phyloP scores from a whole-genome alignment of 2,113 vertebrate genomes.

The zebrafish (Danio rerio) region DNA sequence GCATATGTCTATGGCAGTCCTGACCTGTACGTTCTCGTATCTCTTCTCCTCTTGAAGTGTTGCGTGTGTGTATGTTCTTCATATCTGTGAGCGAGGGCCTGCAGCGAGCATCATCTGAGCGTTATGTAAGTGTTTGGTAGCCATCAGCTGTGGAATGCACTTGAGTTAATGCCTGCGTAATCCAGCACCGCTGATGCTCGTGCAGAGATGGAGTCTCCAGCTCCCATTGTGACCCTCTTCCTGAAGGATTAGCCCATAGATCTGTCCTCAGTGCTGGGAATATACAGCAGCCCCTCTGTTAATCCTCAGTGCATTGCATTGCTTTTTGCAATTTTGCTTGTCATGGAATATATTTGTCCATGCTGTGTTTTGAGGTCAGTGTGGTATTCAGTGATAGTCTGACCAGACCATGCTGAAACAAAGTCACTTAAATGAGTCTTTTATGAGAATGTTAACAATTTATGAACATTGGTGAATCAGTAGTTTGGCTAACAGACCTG shows the following conservation, averaged over 20 bases:
- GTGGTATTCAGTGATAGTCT: background rate
- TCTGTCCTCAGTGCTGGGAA: background rate
- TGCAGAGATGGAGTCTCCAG: constrained; percentile 11
- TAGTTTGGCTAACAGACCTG: background rate
- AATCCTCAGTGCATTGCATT: background rate
- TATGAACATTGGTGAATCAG: background rate
- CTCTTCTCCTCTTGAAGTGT: background rate
- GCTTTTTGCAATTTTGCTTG: background rate
- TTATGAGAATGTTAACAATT: background rate
- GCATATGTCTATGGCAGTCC: too few species aligned
- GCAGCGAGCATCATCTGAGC: constrained; percentile 8
- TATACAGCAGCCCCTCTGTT: background rate
- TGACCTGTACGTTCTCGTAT: background rate
- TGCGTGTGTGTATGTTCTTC: background rate
- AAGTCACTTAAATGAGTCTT: background rate
- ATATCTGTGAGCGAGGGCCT: background rate
- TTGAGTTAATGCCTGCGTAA: constrained; percentile 49
- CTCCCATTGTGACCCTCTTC: background rate
- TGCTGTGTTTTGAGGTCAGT: background rate
- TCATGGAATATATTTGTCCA: background rate
- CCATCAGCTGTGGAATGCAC: constrained; percentile 45
- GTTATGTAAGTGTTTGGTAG: constrained; percentile 28
- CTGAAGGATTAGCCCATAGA: constrained; percentile 34
- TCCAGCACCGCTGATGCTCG: constrained; percentile 34
- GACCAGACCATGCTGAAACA: background rate